Evolutionary conservation across 1,140 invertebrate genomes (phyloP).

Genomic region (Homalodisca vitripennis): DNA sequence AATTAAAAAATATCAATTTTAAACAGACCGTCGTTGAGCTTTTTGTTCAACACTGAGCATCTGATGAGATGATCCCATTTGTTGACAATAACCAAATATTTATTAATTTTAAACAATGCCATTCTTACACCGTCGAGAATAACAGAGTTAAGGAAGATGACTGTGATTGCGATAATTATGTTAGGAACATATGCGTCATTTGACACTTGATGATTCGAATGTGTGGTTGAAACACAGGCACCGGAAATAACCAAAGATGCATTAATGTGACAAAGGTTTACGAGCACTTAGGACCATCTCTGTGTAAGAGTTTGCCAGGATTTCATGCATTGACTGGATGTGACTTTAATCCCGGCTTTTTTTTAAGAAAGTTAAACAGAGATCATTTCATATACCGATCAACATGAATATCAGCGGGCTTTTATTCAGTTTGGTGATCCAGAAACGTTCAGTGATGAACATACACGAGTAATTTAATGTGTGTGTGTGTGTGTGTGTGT

Average conservation of each 20-base stretch:
- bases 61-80: not conserved
- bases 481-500: too few species aligned
- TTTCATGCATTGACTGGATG: conserved; percentile 49
- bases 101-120: not conserved
- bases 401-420: conserved; percentile 35
- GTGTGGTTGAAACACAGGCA: conserved; percentile 40
- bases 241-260: conserved; percentile 40
- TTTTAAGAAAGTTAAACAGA: conserved; percentile 42
- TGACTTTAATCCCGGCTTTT: conserved; percentile 48
- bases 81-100: not conserved
- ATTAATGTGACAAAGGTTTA: conserved; percentile 42
- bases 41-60: not conserved
- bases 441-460: not conserved
- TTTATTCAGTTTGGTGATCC: conserved; percentile 28
- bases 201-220: conserved; percentile 14
- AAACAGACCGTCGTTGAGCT: not conserved
- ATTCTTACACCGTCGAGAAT: not conserved
- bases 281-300: conserved; percentile 38
- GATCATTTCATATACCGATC: conserved; percentile 39
- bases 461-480: too few species aligned
- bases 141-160: not conserved
- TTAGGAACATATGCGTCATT: conserved; percentile 33
- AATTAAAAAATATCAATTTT: not conserved
- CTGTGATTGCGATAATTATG: conserved; percentile 36
- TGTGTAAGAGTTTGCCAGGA: conserved; percentile 43